Conservation (phyloP, 2,113 vertebrate species). For the Dunckerocampus dactyliophorus region DNA sequence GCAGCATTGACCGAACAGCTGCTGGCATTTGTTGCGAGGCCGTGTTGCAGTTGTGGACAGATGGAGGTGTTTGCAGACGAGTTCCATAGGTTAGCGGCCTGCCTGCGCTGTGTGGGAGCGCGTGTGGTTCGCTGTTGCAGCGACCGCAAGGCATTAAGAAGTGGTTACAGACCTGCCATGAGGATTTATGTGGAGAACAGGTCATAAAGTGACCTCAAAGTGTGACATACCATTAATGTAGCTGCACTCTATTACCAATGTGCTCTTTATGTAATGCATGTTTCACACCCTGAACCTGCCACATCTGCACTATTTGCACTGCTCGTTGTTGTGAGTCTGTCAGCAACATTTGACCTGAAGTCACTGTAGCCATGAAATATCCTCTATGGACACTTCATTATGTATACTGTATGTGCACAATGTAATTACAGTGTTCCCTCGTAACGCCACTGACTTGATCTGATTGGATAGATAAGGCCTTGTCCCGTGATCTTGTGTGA, state of each 20-base stretch:
- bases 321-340: too few relatives aligned
- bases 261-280: constrained; percentile 33
- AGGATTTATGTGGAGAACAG: constrained; percentile 32
- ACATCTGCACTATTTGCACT: background rate
- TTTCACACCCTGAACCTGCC: constrained; percentile 27
- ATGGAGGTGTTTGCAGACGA: constrained; percentile 48
- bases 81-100: constrained; percentile 22
- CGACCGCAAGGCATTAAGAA: constrained; percentile 19
- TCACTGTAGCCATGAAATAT: too few relatives aligned
- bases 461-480: too few relatives aligned
- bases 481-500: too few relatives aligned
- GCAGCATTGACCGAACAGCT: constrained; percentile 54
- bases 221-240: constrained; percentile 34
- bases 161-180: constrained; percentile 16
- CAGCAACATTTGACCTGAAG: too few relatives aligned
- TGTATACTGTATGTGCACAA: too few relatives aligned
- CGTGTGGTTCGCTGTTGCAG: constrained; percentile 29
- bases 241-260: constrained; percentile 28
- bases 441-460: too few relatives aligned
- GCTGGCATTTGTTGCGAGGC: constrained; percentile 40
- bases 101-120: background rate
- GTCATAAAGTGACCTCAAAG: constrained; percentile 48
- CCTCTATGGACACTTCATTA: too few relatives aligned
- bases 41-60: constrained; percentile 41
- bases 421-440: too few relatives aligned